Percentiles rank a stretch among this genome's conserved stretches.
Evolutionary conservation across 2,113 vertebrate species (phyloP).

Genomic region (Chionis minor): DNA sequence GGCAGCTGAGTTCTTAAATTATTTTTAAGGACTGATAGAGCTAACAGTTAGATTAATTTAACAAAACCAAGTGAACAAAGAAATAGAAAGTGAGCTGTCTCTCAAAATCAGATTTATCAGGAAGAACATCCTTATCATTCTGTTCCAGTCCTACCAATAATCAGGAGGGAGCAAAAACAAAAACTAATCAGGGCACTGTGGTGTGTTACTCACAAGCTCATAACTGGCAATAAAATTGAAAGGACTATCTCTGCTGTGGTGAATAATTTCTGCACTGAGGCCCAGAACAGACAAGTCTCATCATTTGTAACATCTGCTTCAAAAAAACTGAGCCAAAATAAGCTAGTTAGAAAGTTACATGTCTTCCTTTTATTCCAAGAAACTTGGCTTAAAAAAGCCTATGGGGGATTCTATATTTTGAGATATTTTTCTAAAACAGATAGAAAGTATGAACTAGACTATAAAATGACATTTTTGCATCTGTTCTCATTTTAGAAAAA

Average conservation of each 20-base stretch:
- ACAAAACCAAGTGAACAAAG: slow-evolving; percentile 36
- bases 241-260: slow-evolving; percentile 56
- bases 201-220: slow-evolving; percentile 62
- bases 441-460: background rate
- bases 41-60: slow-evolving; percentile 29
- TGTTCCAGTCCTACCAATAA: slow-evolving; percentile 55
- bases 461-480: background rate
- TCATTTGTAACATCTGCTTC: slow-evolving; percentile 76
- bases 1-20: background rate
- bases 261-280: slow-evolving; percentile 74
- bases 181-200: slow-evolving; percentile 63
- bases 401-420: background rate
- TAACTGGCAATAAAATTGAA: slow-evolving; percentile 74
- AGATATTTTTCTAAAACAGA: slow-evolving; percentile 1
- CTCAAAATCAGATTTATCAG: slow-evolving; percentile 46
- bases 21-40: slow-evolving; percentile 12
- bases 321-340: slow-evolving; percentile 69
- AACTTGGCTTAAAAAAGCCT: background rate
- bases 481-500: background rate
- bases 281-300: slow-evolving; percentile 56
- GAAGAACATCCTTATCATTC: slow-evolving; percentile 67
- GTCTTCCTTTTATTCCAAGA: slow-evolving; percentile 30
- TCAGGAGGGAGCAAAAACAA: slow-evolving; percentile 64
- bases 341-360: slow-evolving; percentile 70
- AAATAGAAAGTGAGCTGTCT: slow-evolving; percentile 5